phyloP scores from a whole-genome alignment of 2,888 invertebrate species.

The Nemoura dubitans region DNA sequence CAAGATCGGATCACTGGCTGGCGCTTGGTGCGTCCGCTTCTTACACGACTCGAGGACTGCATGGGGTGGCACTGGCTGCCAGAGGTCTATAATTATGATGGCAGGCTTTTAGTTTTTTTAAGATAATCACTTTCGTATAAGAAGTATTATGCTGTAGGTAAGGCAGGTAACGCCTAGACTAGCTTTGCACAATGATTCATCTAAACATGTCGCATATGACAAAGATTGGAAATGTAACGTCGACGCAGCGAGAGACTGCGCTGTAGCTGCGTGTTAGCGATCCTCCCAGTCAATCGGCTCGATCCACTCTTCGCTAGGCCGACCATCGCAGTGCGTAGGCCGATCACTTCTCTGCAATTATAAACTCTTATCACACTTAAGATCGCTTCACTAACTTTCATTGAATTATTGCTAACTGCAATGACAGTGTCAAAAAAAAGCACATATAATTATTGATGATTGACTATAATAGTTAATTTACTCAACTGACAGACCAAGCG shows the following conservation, averaged over 20 bases:
- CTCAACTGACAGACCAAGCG: neutral
- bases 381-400: slow-evolving; percentile 10
- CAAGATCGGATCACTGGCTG: neutral
- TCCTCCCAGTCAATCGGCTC: slow-evolving; percentile 22
- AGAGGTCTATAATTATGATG: slow-evolving; percentile 36
- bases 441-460: slow-evolving; percentile 25
- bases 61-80: neutral
- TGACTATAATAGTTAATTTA: slow-evolving; percentile 18
- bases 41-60: neutral
- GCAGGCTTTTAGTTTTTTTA: slow-evolving; percentile 28
- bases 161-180: slow-evolving; percentile 31
- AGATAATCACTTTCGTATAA: slow-evolving; percentile 34
- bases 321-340: neutral
- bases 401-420: slow-evolving; percentile 26
- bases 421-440: slow-evolving; percentile 3
- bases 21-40: neutral
- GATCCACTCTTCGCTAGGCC: neutral
- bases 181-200: slow-evolving; percentile 35
- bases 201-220: slow-evolving; percentile 22
- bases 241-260: neutral
- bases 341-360: slow-evolving; percentile 20
- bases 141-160: slow-evolving; percentile 37
- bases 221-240: slow-evolving; percentile 13
- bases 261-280: neutral
- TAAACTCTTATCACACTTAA: slow-evolving; percentile 24